Evolutionary conservation across 1,140 invertebrate species (phyloP), one percentile per base, ranked within the genome.

Genomic region (Oscheius sp.): DNA sequence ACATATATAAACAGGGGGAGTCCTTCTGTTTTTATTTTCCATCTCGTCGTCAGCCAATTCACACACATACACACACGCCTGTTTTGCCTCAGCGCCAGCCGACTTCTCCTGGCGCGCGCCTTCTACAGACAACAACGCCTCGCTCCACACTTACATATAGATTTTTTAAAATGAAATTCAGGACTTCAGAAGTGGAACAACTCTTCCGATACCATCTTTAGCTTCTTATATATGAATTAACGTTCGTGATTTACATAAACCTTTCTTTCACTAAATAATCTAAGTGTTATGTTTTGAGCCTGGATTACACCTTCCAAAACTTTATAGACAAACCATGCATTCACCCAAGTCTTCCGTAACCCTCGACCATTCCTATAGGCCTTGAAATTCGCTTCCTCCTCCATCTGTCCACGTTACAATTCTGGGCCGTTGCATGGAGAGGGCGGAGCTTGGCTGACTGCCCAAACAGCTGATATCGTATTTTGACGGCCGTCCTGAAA

Each of bases 11-110:
- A 55, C 49, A 55, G 49, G 38, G 28, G 23, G 49, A 55, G 49
- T 55, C 23, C 49, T 55, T 55, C 49, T 55, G 49, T 55, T 55
- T 55, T 55, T 55, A 55, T 55, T 55, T 55, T 55, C 49, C 49
- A 55, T 23, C 49, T 42, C 38, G 38, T 42, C 49, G 49, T 55
- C 49, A 4, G 15, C 49, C 49, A 55, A 55, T 55, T 55, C 38
- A 42, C 38, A 10, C 38, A 10, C 38, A 42, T 10, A n/a, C 10
- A 42, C 10, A 42, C 38, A 42, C n/a, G 38, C 10, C 38, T 42
- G 38, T 10, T 42, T n/a, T n/a, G 38, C 10, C 38, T n/a, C 10
- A 10, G 38, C n/a, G 10, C 38, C 38, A 10, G 10, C n/a, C 38
- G 10, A 10, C 38, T 42, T n/a, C 38, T 42, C 38, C 38, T n/a